Evolutionary conservation across 2,113 vertebrate genomes (phyloP), one percentile per base, ranked within the genome.

Genomic region (Calidris pugnax): DNA sequence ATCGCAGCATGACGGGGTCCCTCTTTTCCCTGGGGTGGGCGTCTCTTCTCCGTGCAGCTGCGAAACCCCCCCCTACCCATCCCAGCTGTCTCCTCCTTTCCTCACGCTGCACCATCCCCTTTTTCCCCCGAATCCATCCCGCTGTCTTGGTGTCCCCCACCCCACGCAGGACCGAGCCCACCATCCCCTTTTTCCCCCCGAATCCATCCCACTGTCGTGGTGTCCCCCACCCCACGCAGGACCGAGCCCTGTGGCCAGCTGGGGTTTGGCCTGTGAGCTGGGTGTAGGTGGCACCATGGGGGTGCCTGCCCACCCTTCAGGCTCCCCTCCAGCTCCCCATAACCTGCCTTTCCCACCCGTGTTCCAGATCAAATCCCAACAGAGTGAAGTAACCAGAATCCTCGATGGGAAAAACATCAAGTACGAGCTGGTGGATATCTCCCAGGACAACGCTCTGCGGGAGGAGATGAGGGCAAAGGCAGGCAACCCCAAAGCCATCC

Each of bases 371-470:
- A 99, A 99, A 96, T 99, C 99, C 78, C 99, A 99, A 82, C 99
- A 99, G 98, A 98, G 98, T 0, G 99, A 99, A 84, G 98, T 99
- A 92, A 99, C 98, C 33, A 97, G 99, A 50, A 98, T 99, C 97
- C 98, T 99, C 2, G 99, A 99, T 26, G 99, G 99, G 71, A 99
- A 99, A 93, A 98, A 98, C 96, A 99, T 99, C 98, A 94, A 98
- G 90, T 99, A 99, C 37, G 98, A 99, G 89, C 97, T 99, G 91
- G 98, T 99, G 92, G 99, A 99, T 92, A 99, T 99, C 97, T 99
- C 99, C 22, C 98, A 98, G 97, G 98, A 99, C 48, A 98, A 98
- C 6, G 98, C 98, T 82, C 96, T 99, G 3, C 98, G 99, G 79
- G 98, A 99, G 28, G 99, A 99, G 95, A 99, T 99, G 99, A 98